Evolutionary conservation across 2,113 vertebrate species (phyloP).

Genomic region (Neoarius graeffei): DNA sequence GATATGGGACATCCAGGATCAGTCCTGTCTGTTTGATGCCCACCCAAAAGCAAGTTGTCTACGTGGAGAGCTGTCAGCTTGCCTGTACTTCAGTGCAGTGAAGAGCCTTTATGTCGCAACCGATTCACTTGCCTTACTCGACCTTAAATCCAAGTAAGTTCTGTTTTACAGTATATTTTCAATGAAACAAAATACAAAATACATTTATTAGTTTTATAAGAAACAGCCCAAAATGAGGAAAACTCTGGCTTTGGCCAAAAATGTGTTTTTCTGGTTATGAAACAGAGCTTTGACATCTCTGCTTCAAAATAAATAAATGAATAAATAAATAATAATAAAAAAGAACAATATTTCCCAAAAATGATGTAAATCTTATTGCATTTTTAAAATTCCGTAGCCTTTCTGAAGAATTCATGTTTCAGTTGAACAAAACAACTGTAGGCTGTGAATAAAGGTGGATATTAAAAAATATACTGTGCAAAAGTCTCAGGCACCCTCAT

Average conservation of each 20-base stretch:
- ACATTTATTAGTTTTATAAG: background rate
- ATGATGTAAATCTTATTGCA: no score
- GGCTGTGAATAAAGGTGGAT: background rate
- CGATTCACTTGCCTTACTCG: conserved; percentile 64
- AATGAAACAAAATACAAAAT: background rate
- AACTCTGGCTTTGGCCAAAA: no score
- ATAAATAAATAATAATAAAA: background rate
- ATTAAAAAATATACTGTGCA: background rate
- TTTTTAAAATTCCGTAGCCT: no score
- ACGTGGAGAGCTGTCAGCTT: conserved; percentile 66
- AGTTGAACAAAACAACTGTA: background rate
- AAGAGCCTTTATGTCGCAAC: conserved; percentile 68
- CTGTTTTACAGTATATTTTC: background rate
- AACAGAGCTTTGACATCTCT: background rate
- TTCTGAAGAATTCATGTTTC: background rate
- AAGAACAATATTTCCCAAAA: background rate
- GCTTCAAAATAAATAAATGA: no score
- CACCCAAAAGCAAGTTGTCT: conserved; percentile 68
- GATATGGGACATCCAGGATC: conserved; percentile 78
- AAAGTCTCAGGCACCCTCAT: no score
- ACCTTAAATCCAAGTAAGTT: conserved; percentile 69
- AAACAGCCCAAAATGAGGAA: background rate
- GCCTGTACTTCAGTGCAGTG: conserved; percentile 61
- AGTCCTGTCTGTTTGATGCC: conserved; percentile 71
- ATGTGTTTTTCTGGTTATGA: no score